Conservation (phyloP, 2,113 vertebrate genomes). For the Tragelaphus scriptus region DNA sequence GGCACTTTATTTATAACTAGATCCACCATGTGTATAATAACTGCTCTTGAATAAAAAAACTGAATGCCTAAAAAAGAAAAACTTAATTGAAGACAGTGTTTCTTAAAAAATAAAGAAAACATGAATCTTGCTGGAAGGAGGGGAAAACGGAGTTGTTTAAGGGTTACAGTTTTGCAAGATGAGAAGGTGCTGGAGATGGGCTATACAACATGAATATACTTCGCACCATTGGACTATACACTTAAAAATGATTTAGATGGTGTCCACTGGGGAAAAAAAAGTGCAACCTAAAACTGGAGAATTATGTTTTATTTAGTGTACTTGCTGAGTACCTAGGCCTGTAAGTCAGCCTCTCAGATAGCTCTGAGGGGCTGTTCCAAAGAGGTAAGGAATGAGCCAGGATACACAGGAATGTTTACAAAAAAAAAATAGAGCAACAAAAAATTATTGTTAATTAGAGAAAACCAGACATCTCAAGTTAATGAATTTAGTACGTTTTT, state of each 20-base stretch:
- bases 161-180: background rate
- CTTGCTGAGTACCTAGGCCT: background rate
- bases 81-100: background rate
- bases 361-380: background rate
- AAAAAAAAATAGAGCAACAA: background rate
- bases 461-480: background rate
- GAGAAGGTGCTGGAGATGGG: background rate
- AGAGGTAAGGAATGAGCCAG: background rate
- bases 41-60: background rate
- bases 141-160: background rate
- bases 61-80: background rate
- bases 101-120: conserved; percentile 18
- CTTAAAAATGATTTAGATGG: background rate
- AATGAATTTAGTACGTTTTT: background rate
- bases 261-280: background rate
- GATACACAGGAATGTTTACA: background rate
- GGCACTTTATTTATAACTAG: background rate
- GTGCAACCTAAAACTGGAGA: background rate
- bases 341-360: background rate
- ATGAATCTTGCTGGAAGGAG: background rate
- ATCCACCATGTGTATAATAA: background rate
- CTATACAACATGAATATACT: background rate
- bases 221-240: background rate
- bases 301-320: background rate
- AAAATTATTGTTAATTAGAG: background rate